Base-by-base conservation (phyloP, 1,140 invertebrate species). In the Oryctes rhinoceros region DNA sequence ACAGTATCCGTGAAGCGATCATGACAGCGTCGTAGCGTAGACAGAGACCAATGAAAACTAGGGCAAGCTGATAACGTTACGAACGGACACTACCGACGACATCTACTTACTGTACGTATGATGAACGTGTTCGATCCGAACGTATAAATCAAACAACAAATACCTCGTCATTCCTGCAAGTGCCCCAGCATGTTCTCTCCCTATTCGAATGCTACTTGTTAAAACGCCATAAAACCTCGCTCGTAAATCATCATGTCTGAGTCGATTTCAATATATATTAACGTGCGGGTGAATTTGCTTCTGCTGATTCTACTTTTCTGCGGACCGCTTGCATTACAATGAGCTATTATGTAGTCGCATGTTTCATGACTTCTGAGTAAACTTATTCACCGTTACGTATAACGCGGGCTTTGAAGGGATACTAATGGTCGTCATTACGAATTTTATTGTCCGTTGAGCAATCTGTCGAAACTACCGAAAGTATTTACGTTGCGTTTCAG, bases 131-230 rank as follows among this genome's bases (percentile, higher is more conserved):
- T 24, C 35, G 65, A 71, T 71, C 7, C 65, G 24, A 37, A 10
- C 65, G 65, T 71, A 71, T 71, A 71, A 71, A 71, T 71, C 65
- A 71, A 71, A 71, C 65, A 71, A 71, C 65, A 37, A 71, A 71
- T 71, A 71, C 65, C 11, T 35, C 65, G 65, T 71, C 65, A 71
- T 71, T 71, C 65, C 53, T 71, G 65, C 20, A 71, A 35, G 24
- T 4, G 65, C 18, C 18, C 4, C 24, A 35, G 35, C 65, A 35
- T 71, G 18, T 71, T 35, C 24, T 24, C 65, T 59, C 20, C 35
- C 65, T 67, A 71, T 71, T 71, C 65, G 65, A 71, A 71, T 9
- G 24, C 65, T 71, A 71, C 65, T 71, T 71, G 65, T 71, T 71
- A 71, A 71, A 71, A 71, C 65, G 65, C 65, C 65, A 71, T 71